Evolutionary conservation across 2,113 vertebrate genomes (phyloP).

Genomic region (Hemiprocne comata): DNA sequence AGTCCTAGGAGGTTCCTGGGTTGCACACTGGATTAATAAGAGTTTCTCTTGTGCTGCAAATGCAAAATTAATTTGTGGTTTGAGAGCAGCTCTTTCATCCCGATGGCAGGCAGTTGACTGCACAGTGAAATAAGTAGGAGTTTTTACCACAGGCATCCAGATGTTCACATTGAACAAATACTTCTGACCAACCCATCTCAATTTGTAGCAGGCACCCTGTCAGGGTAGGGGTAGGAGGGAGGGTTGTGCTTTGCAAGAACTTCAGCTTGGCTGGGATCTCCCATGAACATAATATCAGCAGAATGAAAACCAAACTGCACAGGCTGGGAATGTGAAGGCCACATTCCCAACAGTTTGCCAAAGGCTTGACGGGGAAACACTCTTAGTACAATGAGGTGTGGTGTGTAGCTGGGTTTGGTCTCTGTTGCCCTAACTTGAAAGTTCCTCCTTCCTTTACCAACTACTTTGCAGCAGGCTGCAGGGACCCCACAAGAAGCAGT

Average conservation of each 20-base stretch:
- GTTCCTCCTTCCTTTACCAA: not conserved
- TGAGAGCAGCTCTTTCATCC: conserved; percentile 52
- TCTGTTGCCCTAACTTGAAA: not conserved
- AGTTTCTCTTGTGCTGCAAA: conserved; percentile 42
- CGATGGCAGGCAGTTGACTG: not conserved
- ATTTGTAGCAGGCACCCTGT: not conserved
- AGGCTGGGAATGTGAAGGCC: not conserved
- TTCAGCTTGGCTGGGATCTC: not conserved
- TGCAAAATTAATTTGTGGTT: conserved; percentile 48
- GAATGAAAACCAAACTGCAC: not conserved
- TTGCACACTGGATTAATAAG: not conserved
- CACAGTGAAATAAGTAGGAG: not conserved
- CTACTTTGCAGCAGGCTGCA: not conserved
- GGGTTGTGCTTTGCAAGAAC: not conserved
- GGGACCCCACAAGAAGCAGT: not conserved
- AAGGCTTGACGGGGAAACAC: not conserved
- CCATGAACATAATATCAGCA: not conserved
- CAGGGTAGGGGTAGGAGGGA: not conserved
- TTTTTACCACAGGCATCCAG: conserved; percentile 40
- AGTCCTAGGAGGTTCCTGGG: conserved; percentile 27
- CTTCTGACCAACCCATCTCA: not conserved
- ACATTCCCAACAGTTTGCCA: not conserved
- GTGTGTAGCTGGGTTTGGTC: not conserved
- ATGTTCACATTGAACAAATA: conserved; percentile 20
- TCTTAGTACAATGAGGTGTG: not conserved